Percentiles rank a stretch among this genome's conserved stretches.
These are phyloP conservation scores for Trogon melanurus DNA, from an alignment of 2,113 vertebrate species.

Conservation along the genomic window DNA sequence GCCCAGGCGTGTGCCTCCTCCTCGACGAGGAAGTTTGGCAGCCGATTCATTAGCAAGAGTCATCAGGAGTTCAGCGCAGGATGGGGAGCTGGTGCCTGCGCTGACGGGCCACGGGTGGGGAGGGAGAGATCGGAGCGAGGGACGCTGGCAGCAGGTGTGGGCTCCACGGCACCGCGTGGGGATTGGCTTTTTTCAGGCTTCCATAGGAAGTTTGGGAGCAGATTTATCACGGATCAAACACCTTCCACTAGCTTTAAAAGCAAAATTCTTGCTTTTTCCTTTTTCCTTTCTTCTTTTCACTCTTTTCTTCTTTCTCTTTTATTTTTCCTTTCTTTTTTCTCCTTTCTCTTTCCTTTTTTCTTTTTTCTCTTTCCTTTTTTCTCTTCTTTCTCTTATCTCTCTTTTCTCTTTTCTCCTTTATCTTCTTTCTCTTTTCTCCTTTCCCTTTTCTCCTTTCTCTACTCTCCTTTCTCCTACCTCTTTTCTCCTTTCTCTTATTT, in stretches of 20 bases:
- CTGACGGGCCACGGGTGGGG: neutral
- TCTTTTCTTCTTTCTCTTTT: neutral
- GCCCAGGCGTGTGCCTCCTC: slow-evolving; percentile 74
- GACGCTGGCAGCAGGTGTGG: slow-evolving; percentile 36
- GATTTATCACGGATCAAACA: neutral
- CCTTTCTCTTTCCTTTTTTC: neutral
- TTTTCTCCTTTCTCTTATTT: too few species aligned
- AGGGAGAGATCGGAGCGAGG: neutral
- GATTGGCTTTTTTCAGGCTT: slow-evolving; percentile 33
- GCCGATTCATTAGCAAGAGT: slow-evolving; percentile 84
- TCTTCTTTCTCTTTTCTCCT: neutral
- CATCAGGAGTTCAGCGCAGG: slow-evolving; percentile 76
- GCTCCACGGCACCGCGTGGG: neutral
- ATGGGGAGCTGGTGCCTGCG: slow-evolving; percentile 38
- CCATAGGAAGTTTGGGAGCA: neutral
- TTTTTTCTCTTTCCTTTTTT: neutral
- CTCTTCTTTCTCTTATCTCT: neutral
- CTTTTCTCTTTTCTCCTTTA: neutral
- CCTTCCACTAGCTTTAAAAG: neutral
- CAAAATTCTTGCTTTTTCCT: neutral
- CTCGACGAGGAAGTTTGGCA: slow-evolving; percentile 75
- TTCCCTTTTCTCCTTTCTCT: too few species aligned
- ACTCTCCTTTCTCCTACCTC: neutral
- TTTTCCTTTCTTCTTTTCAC: neutral
- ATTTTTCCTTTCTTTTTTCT: neutral